Conservation (phyloP, 1,140 invertebrate species). For the Camponotus pennsylvanicus region DNA sequence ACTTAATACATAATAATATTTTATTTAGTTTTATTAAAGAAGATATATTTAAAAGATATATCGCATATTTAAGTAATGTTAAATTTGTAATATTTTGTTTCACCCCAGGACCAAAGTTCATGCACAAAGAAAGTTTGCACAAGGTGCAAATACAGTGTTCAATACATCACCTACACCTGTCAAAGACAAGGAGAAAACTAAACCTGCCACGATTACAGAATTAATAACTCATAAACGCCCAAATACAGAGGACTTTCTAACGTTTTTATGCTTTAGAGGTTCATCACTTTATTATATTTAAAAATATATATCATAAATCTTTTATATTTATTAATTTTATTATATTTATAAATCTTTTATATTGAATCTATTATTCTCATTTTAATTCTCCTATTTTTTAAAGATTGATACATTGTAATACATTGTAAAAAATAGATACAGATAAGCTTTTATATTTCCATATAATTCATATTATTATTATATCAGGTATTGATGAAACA, state of each 20-base stretch:
- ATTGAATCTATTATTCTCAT: slow-evolving; percentile 12
- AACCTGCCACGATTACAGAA: slow-evolving; percentile 86
- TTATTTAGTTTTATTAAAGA: not conserved
- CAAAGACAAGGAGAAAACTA: slow-evolving; percentile 87
- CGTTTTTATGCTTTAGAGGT: slow-evolving; percentile 95
- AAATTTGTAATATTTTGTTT: slow-evolving; percentile 57
- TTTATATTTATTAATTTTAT: slow-evolving; percentile 11
- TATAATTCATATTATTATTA: not conserved
- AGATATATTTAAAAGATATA: not conserved
- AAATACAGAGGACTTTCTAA: slow-evolving; percentile 96
- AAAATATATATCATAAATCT: slow-evolving; percentile 11
- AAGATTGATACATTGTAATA: not conserved
- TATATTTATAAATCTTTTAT: slow-evolving; percentile 39
- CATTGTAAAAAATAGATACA: not conserved
- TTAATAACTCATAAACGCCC: slow-evolving; percentile 90
- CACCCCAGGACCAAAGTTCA: slow-evolving; percentile 91
- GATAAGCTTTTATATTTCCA: not conserved
- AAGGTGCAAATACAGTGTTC: slow-evolving; percentile 88
- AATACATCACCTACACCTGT: slow-evolving; percentile 85
- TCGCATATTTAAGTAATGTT: not conserved
- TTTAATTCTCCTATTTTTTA: not conserved
- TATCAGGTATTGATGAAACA: not conserved
- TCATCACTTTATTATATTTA: slow-evolving; percentile 62
- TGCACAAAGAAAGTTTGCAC: slow-evolving; percentile 96
- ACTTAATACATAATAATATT: not conserved